These are phyloP conservation scores for Scleropages formosus DNA, from an alignment of 2,797 vertebrate species.

Conservation along the genomic window DNA sequence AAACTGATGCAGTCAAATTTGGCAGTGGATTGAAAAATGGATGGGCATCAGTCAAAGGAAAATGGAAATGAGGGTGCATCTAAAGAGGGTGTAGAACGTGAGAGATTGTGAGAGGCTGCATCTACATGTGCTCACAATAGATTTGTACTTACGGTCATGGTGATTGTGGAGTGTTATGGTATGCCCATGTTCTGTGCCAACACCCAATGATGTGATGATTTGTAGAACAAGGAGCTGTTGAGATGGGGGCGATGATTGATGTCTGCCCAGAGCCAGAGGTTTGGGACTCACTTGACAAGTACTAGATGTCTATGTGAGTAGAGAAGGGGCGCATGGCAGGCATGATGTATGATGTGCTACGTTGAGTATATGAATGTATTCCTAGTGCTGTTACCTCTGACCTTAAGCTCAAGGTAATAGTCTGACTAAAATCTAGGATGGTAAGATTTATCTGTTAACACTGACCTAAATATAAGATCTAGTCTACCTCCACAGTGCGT, in stretches of 20 bases:
- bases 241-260: not conserved
- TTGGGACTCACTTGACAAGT: not conserved
- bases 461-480: too few species aligned
- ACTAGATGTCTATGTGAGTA: not conserved
- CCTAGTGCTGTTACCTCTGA: not conserved
- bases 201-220: not conserved
- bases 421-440: too few species aligned
- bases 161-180: too few species aligned
- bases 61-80: too few species aligned
- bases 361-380: not conserved
- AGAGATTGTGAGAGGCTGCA: not conserved
- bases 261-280: not conserved
- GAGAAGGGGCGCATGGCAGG: not conserved
- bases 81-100: not conserved
- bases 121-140: not conserved
- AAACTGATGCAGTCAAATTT: too few species aligned
- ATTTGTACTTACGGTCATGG: not conserved
- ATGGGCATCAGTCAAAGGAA: too few species aligned
- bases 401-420: not conserved
- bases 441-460: too few species aligned
- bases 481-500: too few species aligned
- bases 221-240: not conserved
- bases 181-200: not conserved
- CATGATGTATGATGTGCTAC: not conserved
- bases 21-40: too few species aligned